Percentiles rank a stretch among this genome's conserved stretches.
Conservation (phyloP, 2,888 invertebrate genomes). For the Leptinotarsa tumamoca region DNA sequence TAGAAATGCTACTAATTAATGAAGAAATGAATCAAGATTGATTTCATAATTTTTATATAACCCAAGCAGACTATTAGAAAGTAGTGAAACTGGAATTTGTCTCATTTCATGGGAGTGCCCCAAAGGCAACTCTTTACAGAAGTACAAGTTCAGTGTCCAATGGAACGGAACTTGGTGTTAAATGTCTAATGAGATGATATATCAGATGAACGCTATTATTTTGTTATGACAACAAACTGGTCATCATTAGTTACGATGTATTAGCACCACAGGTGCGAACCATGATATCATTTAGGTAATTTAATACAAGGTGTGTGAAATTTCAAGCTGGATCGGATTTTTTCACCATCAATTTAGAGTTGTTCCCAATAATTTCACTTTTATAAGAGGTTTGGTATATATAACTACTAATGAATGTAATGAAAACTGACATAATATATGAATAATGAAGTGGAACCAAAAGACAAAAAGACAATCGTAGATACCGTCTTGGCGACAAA, state of each 20-base stretch:
- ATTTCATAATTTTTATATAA: constrained; percentile 11
- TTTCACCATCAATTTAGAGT: neutral
- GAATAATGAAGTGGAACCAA: too few species aligned
- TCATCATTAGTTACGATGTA: constrained; percentile 4
- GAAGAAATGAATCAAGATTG: neutral
- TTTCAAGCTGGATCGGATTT: neutral
- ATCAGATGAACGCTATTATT: constrained; percentile 3
- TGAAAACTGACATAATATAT: too few species aligned
- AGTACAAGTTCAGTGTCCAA: constrained; percentile 14
- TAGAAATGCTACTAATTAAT: neutral
- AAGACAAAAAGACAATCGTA: too few species aligned
- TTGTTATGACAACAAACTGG: constrained; percentile 6
- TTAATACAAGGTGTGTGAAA: neutral
- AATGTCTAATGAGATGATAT: constrained; percentile 9
- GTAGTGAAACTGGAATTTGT: constrained; percentile 7
- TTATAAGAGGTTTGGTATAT: too few species aligned
- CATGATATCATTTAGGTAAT: neutral
- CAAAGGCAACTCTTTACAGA: neutral
- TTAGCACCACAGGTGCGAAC: constrained; percentile 2
- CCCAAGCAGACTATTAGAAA: neutral
- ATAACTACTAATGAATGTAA: too few species aligned
- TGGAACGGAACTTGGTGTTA: constrained; percentile 6
- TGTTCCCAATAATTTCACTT: neutral
- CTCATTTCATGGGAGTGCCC: neutral
- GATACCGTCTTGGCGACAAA: too few species aligned